These are phyloP conservation scores for Pavo muticus DNA, from an alignment of 2,113 vertebrate genomes.

Conservation along the genomic window DNA sequence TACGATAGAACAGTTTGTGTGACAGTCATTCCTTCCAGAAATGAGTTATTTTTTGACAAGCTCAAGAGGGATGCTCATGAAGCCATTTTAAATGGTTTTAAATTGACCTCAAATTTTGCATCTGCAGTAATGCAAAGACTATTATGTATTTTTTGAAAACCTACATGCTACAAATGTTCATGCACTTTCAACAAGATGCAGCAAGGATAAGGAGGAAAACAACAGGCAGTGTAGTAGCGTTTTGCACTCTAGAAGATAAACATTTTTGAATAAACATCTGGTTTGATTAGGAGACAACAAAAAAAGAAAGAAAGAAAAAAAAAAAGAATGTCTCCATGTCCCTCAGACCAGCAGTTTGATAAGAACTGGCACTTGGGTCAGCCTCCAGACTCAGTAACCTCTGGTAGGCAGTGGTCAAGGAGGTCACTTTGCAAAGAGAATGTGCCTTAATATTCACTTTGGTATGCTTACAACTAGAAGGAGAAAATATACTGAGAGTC, in stretches of 20 bases:
- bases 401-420: background rate
- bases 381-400: background rate
- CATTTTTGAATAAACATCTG: slow-evolving; percentile 19
- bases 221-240: background rate
- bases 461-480: background rate
- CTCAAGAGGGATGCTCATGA: background rate
- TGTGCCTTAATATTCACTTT: background rate
- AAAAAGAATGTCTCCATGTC: background rate
- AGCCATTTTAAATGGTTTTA: background rate
- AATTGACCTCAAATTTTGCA: slow-evolving; percentile 10
- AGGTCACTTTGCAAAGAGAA: background rate
- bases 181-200: background rate
- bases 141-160: slow-evolving; percentile 13
- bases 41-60: background rate
- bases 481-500: background rate
- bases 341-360: background rate
- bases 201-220: slow-evolving; percentile 13
- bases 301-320: too few relatives aligned
- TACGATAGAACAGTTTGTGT: background rate
- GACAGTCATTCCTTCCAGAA: background rate
- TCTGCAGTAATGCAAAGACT: background rate
- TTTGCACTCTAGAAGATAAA: slow-evolving; percentile 25
- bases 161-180: slow-evolving; percentile 22
- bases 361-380: background rate
- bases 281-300: background rate